Evolutionary conservation across 1,140 invertebrate genomes (phyloP).

Genomic region (Drosophila tristis): DNA sequence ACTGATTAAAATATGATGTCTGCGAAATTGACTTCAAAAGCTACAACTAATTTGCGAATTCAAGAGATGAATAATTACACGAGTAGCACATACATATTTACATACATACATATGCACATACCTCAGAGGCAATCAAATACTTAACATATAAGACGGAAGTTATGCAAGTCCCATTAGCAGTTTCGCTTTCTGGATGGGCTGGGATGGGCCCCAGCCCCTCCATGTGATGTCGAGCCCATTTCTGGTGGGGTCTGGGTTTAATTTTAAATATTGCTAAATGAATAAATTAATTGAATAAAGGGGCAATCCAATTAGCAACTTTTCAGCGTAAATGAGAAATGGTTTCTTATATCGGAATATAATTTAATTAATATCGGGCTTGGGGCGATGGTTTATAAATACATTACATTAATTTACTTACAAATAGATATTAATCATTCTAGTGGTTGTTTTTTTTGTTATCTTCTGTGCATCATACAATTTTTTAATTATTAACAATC

Average conservation of each 20-base stretch:
- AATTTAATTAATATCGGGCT: constrained; percentile 4
- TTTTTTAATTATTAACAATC: neutral
- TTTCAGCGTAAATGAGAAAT: constrained; percentile 1
- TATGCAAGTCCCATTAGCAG: constrained; percentile 18
- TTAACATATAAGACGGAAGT: constrained; percentile 11
- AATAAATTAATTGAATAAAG: constrained; percentile 1
- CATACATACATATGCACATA: neutral
- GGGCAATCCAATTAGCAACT: constrained; percentile 18
- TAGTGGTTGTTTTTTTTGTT: neutral
- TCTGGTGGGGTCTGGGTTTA: constrained; percentile 3
- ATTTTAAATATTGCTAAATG: constrained; percentile 26
- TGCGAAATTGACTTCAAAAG: constrained; percentile 2
- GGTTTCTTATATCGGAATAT: neutral
- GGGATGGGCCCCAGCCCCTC: neutral
- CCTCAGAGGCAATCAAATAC: neutral
- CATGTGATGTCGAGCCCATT: constrained; percentile 13
- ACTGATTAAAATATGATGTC: constrained; percentile 32
- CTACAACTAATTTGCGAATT: neutral
- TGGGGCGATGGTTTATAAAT: neutral
- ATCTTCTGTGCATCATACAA: too few species aligned
- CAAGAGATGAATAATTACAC: constrained; percentile 9
- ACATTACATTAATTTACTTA: neutral
- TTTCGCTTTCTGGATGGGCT: constrained; percentile 13
- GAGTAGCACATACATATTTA: neutral
- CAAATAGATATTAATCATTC: constrained; percentile 11